phyloP scores from a whole-genome alignment of 2,797 vertebrate genomes.

The Lithobates pipiens region DNA sequence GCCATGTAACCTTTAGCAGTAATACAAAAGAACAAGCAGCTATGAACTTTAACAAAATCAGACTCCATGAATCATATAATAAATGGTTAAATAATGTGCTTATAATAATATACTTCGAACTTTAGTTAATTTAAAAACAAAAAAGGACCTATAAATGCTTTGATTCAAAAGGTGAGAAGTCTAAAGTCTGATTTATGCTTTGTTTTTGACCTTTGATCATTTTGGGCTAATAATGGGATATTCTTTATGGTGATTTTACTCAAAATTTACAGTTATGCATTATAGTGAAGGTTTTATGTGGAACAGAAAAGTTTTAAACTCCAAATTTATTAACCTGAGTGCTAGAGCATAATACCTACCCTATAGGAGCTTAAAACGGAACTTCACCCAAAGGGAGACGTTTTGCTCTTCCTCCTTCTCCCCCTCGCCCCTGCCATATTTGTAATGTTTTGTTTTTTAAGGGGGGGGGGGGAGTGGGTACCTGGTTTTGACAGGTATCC shows the following conservation, averaged over 20 bases:
- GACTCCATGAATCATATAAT: not conserved
- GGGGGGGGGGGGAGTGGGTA: no score
- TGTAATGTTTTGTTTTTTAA: no score
- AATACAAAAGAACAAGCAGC: slow-evolving; percentile 16
- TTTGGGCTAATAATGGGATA: not conserved
- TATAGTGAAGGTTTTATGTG: not conserved
- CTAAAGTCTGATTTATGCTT: not conserved
- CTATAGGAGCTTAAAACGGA: no score
- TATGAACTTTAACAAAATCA: slow-evolving; percentile 35
- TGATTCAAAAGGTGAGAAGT: not conserved
- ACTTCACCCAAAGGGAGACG: no score
- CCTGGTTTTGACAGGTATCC: no score
- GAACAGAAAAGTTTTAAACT: no score
- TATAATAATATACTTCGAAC: not conserved
- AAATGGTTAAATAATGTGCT: slow-evolving; percentile 11
- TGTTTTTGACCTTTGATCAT: not conserved
- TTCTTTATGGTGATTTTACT: not conserved
- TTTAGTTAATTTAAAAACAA: slow-evolving; percentile 1
- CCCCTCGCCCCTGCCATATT: no score
- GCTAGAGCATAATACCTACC: no score
- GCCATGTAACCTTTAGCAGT: slow-evolving; percentile 32
- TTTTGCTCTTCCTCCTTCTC: no score
- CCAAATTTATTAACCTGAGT: no score
- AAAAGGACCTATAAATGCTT: not conserved
- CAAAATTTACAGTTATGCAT: not conserved